Evolutionary conservation across 2,113 vertebrate species (phyloP), one percentile per base, ranked within the genome.

Genomic region (Sorex araneus): DNA sequence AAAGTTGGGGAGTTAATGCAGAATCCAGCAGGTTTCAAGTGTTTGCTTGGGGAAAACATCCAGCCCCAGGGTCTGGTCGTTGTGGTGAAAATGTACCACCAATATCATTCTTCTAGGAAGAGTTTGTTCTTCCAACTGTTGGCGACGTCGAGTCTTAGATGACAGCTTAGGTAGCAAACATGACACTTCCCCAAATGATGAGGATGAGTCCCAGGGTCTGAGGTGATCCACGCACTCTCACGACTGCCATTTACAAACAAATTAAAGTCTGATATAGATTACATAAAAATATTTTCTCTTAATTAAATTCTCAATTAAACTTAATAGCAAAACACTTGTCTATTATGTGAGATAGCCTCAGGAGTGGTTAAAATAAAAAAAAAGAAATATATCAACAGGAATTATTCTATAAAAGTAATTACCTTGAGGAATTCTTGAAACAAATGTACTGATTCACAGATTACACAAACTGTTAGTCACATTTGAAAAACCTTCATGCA

Each of bases 221-320:
- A 23, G 27, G 80, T 45, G 79, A 47, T 9, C 15, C 27, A 13
- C 34, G 13, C 77, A 43, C 21, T n/a, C 66, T 79, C 54, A 1
- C 23, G 92, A 66, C 87, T 89, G 54, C 86, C 40, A 54, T 79
- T 54, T 66, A 40, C 40, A 70, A 64, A 75, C 91, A 57, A 19
- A 43, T 92, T 82, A 50, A 84, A 87, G 43, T 93, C 45, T 89
- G 73, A 89, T 87, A 32, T 63, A 71, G 28, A 54, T 27, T 70
- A 28, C 28, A 19, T 77, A 69, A 50, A 36, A 50, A 36, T 82
- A 50, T 77, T 84, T 94, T 87, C 84, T 90, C 86, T 74, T 94
- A 84, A 94, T 95, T 93, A 90, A 76, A 87, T 87, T 89, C 91
- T 84, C 90, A 84, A 92, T 94, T 94, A 96, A 93, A 94, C 63